Conservation (phyloP, 1,140 invertebrate species). For the Trichomalopsis sarcophagae region DNA sequence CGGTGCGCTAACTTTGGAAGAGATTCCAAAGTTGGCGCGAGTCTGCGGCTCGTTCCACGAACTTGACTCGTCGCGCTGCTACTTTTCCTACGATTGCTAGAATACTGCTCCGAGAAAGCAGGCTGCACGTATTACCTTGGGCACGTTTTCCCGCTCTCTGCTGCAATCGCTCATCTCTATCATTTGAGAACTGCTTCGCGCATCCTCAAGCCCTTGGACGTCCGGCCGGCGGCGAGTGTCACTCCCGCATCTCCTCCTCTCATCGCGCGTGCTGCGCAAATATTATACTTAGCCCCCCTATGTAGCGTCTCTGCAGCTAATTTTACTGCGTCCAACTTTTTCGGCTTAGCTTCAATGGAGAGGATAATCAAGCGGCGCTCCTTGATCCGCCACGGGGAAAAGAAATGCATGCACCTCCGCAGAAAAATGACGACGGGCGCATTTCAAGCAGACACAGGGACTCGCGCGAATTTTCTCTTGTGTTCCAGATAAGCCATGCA, state of each 20-base stretch:
- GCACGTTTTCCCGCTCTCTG: no score
- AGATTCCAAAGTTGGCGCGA: slow-evolving; percentile 47
- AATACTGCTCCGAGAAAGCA: no score
- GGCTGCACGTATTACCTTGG: no score
- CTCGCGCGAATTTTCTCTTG: no score
- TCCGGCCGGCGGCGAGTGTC: not conserved
- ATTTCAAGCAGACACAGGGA: no score
- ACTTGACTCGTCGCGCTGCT: not conserved
- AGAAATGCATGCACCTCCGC: no score
- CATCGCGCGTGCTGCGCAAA: not conserved
- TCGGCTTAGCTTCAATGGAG: not conserved
- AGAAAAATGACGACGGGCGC: no score
- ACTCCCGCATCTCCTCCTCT: not conserved
- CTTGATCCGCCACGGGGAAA: no score
- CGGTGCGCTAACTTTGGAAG: no score
- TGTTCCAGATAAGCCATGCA: not conserved
- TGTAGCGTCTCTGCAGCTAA: not conserved
- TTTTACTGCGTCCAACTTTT: not conserved
- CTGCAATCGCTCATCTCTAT: not conserved
- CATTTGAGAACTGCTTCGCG: not conserved
- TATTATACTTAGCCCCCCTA: not conserved
- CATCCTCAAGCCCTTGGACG: not conserved
- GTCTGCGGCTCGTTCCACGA: slow-evolving; percentile 17
- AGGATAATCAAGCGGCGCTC: not conserved
- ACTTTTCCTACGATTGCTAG: not conserved